These are phyloP conservation scores for Platyura marginata DNA, from an alignment of 1,140 invertebrate species.

Conservation along the genomic window DNA sequence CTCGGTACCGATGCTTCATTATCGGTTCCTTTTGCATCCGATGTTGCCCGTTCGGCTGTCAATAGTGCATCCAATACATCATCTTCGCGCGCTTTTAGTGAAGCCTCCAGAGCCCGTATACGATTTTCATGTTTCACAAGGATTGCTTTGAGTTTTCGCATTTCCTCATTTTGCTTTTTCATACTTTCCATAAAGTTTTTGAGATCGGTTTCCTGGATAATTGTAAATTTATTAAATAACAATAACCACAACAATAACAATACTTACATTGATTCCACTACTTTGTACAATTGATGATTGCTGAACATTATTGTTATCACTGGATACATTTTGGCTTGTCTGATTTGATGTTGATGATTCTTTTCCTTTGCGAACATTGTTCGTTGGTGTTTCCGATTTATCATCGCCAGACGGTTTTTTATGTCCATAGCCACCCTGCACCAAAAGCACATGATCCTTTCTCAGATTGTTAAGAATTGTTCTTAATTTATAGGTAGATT, in stretches of 20 bases:
- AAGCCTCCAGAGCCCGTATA: conserved; percentile 33
- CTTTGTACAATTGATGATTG: no score
- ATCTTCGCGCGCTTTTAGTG: conserved; percentile 14
- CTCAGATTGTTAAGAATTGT: no score
- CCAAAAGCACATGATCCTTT: conserved; percentile 36
- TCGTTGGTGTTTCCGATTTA: conserved; percentile 30
- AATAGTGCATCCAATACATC: conserved; percentile 2
- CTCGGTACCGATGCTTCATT: not conserved
- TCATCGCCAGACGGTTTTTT: conserved; percentile 30
- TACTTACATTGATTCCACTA: conserved; percentile 15
- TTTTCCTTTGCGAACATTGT: conserved; percentile 6
- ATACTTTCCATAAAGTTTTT: conserved; percentile 31
- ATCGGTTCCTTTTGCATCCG: conserved; percentile 8
- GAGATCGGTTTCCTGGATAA: conserved; percentile 36
- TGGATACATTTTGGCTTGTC: conserved; percentile 15
- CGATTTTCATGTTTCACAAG: conserved; percentile 89
- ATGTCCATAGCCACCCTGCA: conserved; percentile 40
- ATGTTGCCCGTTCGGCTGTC: conserved; percentile 6
- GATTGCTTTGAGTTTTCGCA: conserved; percentile 79
- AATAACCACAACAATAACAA: not conserved
- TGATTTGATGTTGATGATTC: no score
- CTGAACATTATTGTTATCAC: conserved; percentile 5
- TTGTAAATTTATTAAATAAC: no score
- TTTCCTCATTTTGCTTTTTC: conserved; percentile 69
- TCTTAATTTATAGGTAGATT: no score